Conservation (phyloP, 2,888 invertebrate genomes). For the Drosophila silvestris region DNA sequence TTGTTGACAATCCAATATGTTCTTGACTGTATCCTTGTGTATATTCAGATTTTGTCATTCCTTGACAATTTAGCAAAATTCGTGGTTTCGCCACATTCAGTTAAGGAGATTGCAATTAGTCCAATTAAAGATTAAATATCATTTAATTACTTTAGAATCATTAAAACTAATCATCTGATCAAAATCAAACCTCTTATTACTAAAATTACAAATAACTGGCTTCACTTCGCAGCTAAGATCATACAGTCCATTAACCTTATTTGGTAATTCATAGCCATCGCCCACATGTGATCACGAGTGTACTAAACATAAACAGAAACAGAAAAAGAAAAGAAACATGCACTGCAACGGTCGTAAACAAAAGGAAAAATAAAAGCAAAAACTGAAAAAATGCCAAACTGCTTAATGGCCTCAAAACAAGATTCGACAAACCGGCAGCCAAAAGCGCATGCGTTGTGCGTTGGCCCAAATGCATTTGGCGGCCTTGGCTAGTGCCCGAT, state of each 20-base stretch:
- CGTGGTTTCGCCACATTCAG: not conserved
- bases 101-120: not conserved
- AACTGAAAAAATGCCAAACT: conserved; percentile 14
- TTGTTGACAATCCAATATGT: not conserved
- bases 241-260: conserved; percentile 70
- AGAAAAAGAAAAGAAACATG: conserved; percentile 9
- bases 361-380: not conserved
- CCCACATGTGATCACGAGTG: conserved; percentile 44
- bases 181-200: conserved; percentile 8
- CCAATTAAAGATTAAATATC: not conserved
- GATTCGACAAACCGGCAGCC: conserved; percentile 52
- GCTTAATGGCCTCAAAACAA: conserved; percentile 40
- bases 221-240: conserved; percentile 26
- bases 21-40: not conserved
- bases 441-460: conserved; percentile 43
- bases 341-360: conserved; percentile 7
- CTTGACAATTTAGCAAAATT: not conserved
- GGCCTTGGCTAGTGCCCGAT: conserved; percentile 48
- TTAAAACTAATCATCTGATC: conserved; percentile 23
- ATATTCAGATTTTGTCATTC: not conserved
- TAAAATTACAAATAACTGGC: conserved; percentile 9
- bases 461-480: conserved; percentile 47
- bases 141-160: conserved; percentile 1
- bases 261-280: conserved; percentile 61
- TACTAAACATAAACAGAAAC: conserved; percentile 19